phyloP scores from a whole-genome alignment of 2,797 vertebrate genomes.

The Gymnoscopelus braueri region DNA sequence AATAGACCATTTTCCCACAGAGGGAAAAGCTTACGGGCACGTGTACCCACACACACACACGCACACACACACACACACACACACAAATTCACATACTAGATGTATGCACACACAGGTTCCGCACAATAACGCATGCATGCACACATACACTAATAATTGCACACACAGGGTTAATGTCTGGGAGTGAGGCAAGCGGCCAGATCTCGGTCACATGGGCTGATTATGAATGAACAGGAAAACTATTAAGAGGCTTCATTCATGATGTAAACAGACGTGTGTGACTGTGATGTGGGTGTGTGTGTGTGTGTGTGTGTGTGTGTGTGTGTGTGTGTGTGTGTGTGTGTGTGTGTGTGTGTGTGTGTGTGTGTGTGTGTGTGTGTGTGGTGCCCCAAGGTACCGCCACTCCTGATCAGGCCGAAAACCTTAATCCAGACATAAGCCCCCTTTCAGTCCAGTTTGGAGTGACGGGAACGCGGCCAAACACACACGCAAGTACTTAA shows the following conservation, averaged over 20 bases:
- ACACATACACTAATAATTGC: conserved; percentile 27
- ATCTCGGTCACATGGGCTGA: conserved; percentile 47
- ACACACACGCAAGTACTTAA: neutral
- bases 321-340: conserved; percentile 1
- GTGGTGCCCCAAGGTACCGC: neutral
- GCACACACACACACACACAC: neutral
- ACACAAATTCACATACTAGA: neutral
- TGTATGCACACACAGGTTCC: conserved; percentile 22
- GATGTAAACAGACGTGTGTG: neutral
- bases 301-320: conserved; percentile 3
- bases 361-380: conserved; percentile 16
- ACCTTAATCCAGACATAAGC: conserved; percentile 57
- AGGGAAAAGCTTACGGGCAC: conserved; percentile 1
- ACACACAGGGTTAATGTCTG: conserved; percentile 17
- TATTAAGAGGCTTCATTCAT: conserved; percentile 50
- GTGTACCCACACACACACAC: neutral
- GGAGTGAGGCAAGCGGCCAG: conserved; percentile 21
- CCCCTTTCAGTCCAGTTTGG: conserved; percentile 23
- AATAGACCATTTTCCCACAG: conserved; percentile 66
- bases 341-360: conserved; percentile 17
- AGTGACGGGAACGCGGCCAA: conserved; percentile 23
- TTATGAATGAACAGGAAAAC: conserved; percentile 57
- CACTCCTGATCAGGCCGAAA: conserved; percentile 13
- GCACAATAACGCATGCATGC: neutral
- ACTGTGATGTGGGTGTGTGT: neutral